Base-by-base conservation (phyloP, 2,113 vertebrate genomes). In the Sylvietta virens region DNA sequence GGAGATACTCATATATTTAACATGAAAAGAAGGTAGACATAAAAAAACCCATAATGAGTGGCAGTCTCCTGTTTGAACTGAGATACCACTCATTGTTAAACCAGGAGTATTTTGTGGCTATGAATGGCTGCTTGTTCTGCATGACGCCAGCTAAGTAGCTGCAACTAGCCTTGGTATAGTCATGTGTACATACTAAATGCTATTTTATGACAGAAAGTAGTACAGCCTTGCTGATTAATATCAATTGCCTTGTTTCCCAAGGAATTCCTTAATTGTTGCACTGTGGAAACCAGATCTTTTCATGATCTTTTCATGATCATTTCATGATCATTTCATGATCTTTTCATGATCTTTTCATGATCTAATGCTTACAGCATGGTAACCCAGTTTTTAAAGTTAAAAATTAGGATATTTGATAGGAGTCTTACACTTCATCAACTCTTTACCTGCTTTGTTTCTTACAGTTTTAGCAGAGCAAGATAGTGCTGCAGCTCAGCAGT, bases 401-500 rank as follows among this genome's bases (percentile, higher is more conserved):
- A 81, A 82, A 33, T 65, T 8, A 7, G 65, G 78, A 15, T 60
- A 33, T 40, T 84, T 73, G 26, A 47, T 73, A 44, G 53, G 61
- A 81, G 13, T 54, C 16, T 61, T 62, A 37, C 39, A 35, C 33
- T 53, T 3, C 20, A 21, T 54, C 40, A 35, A 5, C 86, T 80
- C 39, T 42, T 90, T 56, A 20, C 9, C 8, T 62, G 37, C 27
- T 86, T 85, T 79, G 37, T 94, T 90, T 94, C 61, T 96, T 86
- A 13, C 91, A 99, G 99, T 99, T 97, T 94, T 99, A 54, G 58
- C 74, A 61, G 98, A 99, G 93, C 98, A 99, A 95, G 99, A 99
- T 94, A 99, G 99, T 69, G 99, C 99, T 26, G 99, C 99, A 15
- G 99, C 99, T 48, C 99, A 99, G 91, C 99, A 99, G 76, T 99